These are phyloP conservation scores for Helicoverpa zea DNA, from an alignment of 1,140 invertebrate species.

Conservation along the genomic window DNA sequence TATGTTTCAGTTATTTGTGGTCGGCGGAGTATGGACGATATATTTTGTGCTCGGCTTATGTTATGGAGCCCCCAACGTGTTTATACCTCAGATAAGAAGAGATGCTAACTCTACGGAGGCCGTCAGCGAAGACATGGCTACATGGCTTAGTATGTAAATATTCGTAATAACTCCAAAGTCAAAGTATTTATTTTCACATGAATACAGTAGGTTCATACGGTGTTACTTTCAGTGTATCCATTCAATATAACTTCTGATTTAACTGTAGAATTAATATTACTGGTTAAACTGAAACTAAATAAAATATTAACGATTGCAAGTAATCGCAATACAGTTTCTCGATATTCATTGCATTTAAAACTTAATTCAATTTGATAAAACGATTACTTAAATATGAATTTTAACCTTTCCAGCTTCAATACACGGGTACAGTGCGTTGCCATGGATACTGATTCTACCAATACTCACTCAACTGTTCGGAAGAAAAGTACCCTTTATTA, in stretches of 20 bases:
- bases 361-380: not conserved
- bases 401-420: constrained; percentile 40
- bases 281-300: too few species aligned
- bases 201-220: too few species aligned
- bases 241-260: too few species aligned
- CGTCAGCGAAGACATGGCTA: constrained; percentile 55
- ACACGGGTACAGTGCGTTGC: constrained; percentile 32
- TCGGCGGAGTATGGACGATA: constrained; percentile 55
- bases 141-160: constrained; percentile 56
- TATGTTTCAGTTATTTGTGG: constrained; percentile 55
- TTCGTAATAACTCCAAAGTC: too few species aligned
- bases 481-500: constrained; percentile 33
- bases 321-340: too few species aligned
- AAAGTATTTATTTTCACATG: too few species aligned
- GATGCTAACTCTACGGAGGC: constrained; percentile 56
- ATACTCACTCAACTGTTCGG: constrained; percentile 32
- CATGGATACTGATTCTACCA: constrained; percentile 38
- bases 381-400: not conserved
- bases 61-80: constrained; percentile 56
- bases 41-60: constrained; percentile 56
- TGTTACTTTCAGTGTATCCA: too few species aligned
- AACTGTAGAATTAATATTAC: too few species aligned
- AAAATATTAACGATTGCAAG: too few species aligned
- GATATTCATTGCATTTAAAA: not conserved
- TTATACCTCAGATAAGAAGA: constrained; percentile 57